Evolutionary conservation across 2,113 vertebrate species (phyloP), one percentile per base, ranked within the genome.

Genomic region (Podiceps cristatus): DNA sequence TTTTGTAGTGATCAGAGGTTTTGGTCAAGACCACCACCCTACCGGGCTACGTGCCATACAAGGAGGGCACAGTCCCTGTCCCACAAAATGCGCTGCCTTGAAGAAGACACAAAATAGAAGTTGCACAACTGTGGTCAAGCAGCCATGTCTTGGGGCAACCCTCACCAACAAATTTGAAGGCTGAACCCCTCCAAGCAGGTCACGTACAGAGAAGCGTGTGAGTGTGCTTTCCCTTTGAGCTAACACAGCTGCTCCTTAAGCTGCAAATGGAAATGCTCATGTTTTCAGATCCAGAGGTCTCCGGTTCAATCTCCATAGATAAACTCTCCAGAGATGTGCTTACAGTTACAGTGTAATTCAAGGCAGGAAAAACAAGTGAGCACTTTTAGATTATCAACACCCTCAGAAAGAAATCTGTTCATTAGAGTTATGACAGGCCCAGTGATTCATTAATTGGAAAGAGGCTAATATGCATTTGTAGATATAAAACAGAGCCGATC

Each of bases 401-500:
- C 82, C 72, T 69, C 77, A 11, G 66, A 69, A 90, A 89, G 83
- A 91, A 93, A 87, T 47, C 69, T 91, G 76, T 31, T 94, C 69
- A 10, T 79, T 75, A 76, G 69, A 55, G 73, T 89, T 95, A 50
- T 94, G 93, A 85, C 84, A 95, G 91, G n/a, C 49, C 23, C 45
- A 44, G 84, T 73, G 86, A 97, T 87, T 95, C 94, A 76, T 86
- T 84, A 49, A 29, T 58, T 92, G 83, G 72, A 90, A 73, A 37
- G 69, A 91, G 83, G 76, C 91, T 94, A 95, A 87, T 87, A 72
- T 17, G 77, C 71, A 55, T 47, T 87, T 80, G 66, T 19, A 66
- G 96, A 96, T 62, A 82, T 53, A 96, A 97, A 96, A 5, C 96
- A 97, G 97, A 94, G 91, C 93, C 93, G 83, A 90, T 86, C 33